Conservation (phyloP, 92 coral and sea anemone species). For the Zoanthus sansibaricus region DNA sequence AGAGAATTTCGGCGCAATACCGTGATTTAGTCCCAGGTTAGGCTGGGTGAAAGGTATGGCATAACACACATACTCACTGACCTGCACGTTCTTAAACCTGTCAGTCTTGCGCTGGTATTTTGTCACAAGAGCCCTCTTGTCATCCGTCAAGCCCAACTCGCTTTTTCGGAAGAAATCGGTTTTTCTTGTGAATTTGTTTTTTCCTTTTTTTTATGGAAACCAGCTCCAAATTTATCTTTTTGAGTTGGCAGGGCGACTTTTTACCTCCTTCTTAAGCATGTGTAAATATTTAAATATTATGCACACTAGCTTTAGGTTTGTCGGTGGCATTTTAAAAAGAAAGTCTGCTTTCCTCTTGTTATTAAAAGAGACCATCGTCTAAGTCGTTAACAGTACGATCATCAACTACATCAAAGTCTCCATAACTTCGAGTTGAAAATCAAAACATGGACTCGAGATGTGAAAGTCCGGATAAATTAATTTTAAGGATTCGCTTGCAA, state of each 20-base stretch:
- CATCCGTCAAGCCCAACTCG: conserved; percentile 17
- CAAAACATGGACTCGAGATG: background rate
- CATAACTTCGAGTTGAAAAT: background rate
- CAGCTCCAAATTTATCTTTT: conserved; percentile 43
- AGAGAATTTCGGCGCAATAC: conserved; percentile 22
- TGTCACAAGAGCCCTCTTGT: conserved; percentile 16
- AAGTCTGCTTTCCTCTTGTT: conserved; percentile 38
- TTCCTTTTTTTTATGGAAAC: conserved; percentile 8
- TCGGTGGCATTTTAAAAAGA: conserved; percentile 53
- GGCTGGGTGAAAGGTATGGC: conserved; percentile 52
- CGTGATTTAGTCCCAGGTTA: conserved; percentile 30
- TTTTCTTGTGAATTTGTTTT: conserved; percentile 32
- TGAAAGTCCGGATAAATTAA: conserved; percentile 22
- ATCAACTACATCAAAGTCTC: background rate
- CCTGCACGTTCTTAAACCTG: conserved; percentile 44
- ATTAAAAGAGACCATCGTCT: conserved; percentile 4
- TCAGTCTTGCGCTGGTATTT: conserved; percentile 30
- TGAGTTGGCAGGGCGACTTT: conserved; percentile 71
- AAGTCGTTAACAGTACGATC: background rate
- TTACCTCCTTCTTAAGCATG: conserved; percentile 75
- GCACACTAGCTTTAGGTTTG: conserved; percentile 59
- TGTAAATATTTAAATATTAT: conserved; percentile 94
- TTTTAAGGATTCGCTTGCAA: conserved; percentile 37
- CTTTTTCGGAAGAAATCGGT: conserved; percentile 16
- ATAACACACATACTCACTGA: background rate